These are phyloP conservation scores for Aromia moschata DNA, from an alignment of 2,888 invertebrate genomes.

Conservation along the genomic window DNA sequence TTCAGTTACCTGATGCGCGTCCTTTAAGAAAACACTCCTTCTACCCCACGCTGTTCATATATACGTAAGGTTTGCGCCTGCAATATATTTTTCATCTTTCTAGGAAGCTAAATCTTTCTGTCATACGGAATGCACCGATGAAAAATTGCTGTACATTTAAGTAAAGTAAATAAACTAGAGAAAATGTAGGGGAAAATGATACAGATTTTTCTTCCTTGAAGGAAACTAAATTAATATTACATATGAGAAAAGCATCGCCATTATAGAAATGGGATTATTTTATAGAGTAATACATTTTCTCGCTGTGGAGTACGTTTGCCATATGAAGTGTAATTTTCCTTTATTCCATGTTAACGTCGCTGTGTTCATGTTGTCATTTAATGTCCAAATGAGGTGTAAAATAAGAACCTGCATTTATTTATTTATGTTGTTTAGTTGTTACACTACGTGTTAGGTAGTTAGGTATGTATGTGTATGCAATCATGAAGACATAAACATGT, in stretches of 20 bases:
- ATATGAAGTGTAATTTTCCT: neutral
- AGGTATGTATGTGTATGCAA: no score
- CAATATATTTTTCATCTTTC: conserved; percentile 43
- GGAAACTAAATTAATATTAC: conserved; percentile 48
- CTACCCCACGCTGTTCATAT: neutral
- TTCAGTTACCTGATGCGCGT: neutral
- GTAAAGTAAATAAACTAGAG: conserved; percentile 49
- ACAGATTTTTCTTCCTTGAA: conserved; percentile 48
- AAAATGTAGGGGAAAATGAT: conserved; percentile 46
- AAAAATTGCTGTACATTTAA: conserved; percentile 47
- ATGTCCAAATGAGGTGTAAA: no score
- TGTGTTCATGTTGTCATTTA: no score
- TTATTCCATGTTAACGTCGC: no score
- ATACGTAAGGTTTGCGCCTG: conserved; percentile 9
- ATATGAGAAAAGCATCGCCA: conserved; percentile 42
- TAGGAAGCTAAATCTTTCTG: conserved; percentile 45
- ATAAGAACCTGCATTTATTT: no score
- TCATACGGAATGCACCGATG: conserved; percentile 49
- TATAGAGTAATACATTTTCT: conserved; percentile 28
- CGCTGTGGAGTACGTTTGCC: neutral
- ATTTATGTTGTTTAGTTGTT: no score
- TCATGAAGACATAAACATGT: no score
- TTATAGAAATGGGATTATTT: conserved; percentile 35
- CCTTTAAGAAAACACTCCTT: conserved; percentile 4
- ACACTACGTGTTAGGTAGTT: no score